phyloP scores from a whole-genome alignment of 2,888 invertebrate genomes.

The Chrysolina oricalcia region DNA sequence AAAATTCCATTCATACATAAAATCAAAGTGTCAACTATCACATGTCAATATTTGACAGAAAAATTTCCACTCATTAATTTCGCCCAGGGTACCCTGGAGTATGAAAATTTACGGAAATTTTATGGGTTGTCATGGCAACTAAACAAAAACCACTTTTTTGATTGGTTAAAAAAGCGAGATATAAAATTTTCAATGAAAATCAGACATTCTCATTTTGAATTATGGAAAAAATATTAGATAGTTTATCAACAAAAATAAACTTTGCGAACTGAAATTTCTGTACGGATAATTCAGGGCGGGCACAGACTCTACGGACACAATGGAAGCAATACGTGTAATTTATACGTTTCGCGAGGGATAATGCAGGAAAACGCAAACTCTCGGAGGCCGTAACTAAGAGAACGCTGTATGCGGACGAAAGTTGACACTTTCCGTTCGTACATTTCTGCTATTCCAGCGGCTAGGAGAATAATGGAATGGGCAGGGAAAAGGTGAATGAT shows the following conservation, averaged over 20 bases:
- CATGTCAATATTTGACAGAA: no score
- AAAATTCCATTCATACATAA: no score
- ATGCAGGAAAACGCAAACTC: slow-evolving; percentile 19
- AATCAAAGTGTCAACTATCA: no score
- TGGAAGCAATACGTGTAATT: slow-evolving; percentile 32
- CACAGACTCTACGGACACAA: slow-evolving; percentile 9
- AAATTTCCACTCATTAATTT: no score
- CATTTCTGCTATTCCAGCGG: not conserved
- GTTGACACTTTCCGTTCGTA: not conserved
- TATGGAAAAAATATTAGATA: no score
- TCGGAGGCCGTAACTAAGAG: not conserved
- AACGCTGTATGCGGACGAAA: not conserved
- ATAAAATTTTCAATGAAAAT: no score
- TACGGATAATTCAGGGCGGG: not conserved
- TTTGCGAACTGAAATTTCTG: slow-evolving; percentile 6
- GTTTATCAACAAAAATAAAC: slow-evolving; percentile 15
- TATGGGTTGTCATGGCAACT: no score
- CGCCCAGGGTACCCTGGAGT: no score
- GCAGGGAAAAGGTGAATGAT: slow-evolving; percentile 4
- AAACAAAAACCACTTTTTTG: no score
- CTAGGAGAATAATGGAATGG: not conserved
- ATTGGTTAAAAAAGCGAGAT: no score
- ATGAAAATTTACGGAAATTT: no score
- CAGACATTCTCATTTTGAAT: no score
- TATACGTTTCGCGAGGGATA: slow-evolving; percentile 30